Base-by-base conservation (phyloP, 2,888 invertebrate species). In the Micropterix aruncella region DNA sequence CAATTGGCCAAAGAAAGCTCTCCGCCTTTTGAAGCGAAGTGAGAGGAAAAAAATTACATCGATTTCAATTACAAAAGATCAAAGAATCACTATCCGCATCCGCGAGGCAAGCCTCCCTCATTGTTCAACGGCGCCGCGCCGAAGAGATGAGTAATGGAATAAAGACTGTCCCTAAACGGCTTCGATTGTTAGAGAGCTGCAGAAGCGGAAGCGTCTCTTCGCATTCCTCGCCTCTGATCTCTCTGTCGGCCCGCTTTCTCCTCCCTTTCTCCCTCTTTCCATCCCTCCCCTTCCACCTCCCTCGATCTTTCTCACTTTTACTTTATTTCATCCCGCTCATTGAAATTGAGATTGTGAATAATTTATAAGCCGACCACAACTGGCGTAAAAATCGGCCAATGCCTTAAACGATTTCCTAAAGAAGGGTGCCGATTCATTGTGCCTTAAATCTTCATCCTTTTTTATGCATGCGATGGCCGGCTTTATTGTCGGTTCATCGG, bases 21-120 rank as follows among this genome's bases (percentile, higher is more conserved):
- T 5, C 27, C 27, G 5, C 12, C 12, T 27, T n/a, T n/a, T n/a
- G n/a, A n/a, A n/a, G n/a, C n/a, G n/a, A 12, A 27, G 27, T 27
- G 27, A 12, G 12, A 12, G 12, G 27, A 12, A 27, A 27, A 27
- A 27, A 27, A 27, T 27, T 27, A 27, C 70, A 70, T 70, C 70
- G 70, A 70, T 70, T 70, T 66, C 69, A 70, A 70, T 70, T 70
- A 70, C 70, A 70, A 70, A 70, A 70, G 70, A 70, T 70, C 70
- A 70, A 70, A 70, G 70, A 69, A 69, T 70, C 66, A 27, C 27
- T 27, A 27, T 27, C 27, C 27, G 27, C 27, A 12, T 5, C 27
- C 12, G 5, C 27, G 27, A 12, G 7, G 68, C 68, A 66, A 63
- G 63, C 67, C 66, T 67, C 69, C 68, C 68, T 64, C 65, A 69